Evolutionary conservation across 2,113 vertebrate species (phyloP), one percentile per base, ranked within the genome.

Genomic region (Irena cyanogastra): DNA sequence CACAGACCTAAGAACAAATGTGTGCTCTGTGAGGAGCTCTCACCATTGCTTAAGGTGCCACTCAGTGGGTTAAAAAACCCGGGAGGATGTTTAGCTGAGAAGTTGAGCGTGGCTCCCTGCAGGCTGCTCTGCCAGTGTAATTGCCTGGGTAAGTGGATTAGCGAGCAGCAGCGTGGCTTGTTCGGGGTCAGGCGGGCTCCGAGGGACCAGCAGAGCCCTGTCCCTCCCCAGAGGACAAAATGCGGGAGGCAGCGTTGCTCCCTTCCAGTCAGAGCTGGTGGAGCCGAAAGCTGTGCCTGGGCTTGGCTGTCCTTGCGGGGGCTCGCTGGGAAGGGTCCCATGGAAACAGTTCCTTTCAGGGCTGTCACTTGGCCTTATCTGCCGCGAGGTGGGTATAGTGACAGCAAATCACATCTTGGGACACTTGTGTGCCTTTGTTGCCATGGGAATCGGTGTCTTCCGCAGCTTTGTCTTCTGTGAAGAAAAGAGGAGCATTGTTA

Each of bases 351-450:
- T 96, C 82, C 82, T 93, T 92, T 83, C 93, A 78, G 92, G 95
- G 85, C 85, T 80, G 41, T 80, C 30, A 1, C 75, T 95, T 85
- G 85, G 90, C 92, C 79, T 83, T 90, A 90, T 95, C 83, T 94
- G 80, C 89, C 11, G 0, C 8, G 45, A 90, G 60, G 90, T 94
- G 90, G 90, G 91, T 86, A 86, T 31, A 52, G 72, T 70, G 93
- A 88, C 93, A 96, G 90, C 93, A 96, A 96, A 96, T 96, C 92
- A 86, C 93, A 64, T 93, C 93, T 86, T 94, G 88, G 95, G 92
- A 94, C 88, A 44, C 71, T 82, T 90, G 82, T 93, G 81, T 92
- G 85, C 92, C 83, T 95, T 90, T 81, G 96, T 96, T 97, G 85
- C 94, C 90, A 94, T 93, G 87, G 94, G 95, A 88, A 96, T 96